Conservation (phyloP, 2,888 invertebrate species). For the Rhingia rostrata region DNA sequence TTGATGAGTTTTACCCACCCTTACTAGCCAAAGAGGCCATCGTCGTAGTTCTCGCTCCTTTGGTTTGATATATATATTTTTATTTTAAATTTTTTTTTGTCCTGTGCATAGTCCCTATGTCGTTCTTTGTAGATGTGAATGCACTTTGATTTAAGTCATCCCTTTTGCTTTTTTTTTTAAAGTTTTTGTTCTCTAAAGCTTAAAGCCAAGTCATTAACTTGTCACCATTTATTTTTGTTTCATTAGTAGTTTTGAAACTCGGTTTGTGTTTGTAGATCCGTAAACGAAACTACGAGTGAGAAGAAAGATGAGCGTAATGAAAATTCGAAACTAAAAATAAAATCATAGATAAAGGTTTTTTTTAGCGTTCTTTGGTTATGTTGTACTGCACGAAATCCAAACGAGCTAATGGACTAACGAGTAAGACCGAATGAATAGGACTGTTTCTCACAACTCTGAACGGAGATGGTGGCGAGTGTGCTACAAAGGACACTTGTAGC, state of each 20-base stretch:
- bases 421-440: no score
- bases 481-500: no score
- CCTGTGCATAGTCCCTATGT: constrained; percentile 15
- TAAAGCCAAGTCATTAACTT: constrained; percentile 49
- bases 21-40: constrained; percentile 51
- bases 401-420: no score
- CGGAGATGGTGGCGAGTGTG: no score
- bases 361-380: no score
- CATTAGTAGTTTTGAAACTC: constrained; percentile 6
- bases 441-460: no score
- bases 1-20: constrained; percentile 60
- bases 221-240: constrained; percentile 34
- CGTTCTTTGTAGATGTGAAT: constrained; percentile 53
- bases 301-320: not conserved
- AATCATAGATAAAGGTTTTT: no score
- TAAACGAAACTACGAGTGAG: constrained; percentile 7
- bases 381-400: no score
- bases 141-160: constrained; percentile 49
- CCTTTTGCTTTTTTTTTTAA: constrained; percentile 4
- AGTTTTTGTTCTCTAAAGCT: constrained; percentile 32
- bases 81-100: constrained; percentile 17
- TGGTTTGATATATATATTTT: not conserved
- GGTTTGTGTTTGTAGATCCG: constrained; percentile 5
- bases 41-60: constrained; percentile 42
- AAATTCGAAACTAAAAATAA: not conserved